Evolutionary conservation across 2,888 invertebrate species (phyloP).

Genomic region (Minunthozetes semirufus): DNA sequence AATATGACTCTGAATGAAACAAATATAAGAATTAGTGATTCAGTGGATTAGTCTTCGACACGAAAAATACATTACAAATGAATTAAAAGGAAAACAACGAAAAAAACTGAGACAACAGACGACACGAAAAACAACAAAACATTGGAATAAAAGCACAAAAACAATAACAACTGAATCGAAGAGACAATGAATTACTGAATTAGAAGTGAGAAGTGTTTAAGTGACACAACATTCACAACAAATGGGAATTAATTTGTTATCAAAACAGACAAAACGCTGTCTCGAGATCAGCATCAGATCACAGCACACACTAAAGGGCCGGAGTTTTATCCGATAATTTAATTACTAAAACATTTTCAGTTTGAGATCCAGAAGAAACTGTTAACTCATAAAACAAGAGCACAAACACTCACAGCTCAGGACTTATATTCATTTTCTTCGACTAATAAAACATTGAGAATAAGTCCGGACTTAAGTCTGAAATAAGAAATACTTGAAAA

Average conservation of each 20-base stretch:
- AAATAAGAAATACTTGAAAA: too few relatives aligned
- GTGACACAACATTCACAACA: slow-evolving; percentile 18
- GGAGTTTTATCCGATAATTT: neutral
- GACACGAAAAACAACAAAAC: neutral
- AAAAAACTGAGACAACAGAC: neutral
- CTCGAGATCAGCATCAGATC: neutral
- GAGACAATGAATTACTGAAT: too few relatives aligned
- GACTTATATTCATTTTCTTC: too few relatives aligned
- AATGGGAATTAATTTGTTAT: slow-evolving; percentile 23
- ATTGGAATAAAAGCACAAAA: neutral
- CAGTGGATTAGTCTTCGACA: neutral
- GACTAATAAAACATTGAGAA: too few relatives aligned
- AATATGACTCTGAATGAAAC: neutral
- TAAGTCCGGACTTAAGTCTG: too few relatives aligned
- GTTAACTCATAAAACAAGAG: slow-evolving; percentile 11
- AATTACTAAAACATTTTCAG: slow-evolving; percentile 20
- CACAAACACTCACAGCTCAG: neutral
- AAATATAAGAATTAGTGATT: slow-evolving; percentile 17
- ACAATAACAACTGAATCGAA: neutral
- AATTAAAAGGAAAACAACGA: neutral
- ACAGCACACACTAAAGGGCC: neutral
- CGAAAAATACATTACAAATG: slow-evolving; percentile 17
- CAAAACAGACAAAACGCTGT: slow-evolving; percentile 14
- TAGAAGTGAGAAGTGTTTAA: neutral
- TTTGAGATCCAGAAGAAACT: neutral